phyloP scores from a whole-genome alignment of 2,888 invertebrate genomes.

The Kuschelorhynchus macadamiae region DNA sequence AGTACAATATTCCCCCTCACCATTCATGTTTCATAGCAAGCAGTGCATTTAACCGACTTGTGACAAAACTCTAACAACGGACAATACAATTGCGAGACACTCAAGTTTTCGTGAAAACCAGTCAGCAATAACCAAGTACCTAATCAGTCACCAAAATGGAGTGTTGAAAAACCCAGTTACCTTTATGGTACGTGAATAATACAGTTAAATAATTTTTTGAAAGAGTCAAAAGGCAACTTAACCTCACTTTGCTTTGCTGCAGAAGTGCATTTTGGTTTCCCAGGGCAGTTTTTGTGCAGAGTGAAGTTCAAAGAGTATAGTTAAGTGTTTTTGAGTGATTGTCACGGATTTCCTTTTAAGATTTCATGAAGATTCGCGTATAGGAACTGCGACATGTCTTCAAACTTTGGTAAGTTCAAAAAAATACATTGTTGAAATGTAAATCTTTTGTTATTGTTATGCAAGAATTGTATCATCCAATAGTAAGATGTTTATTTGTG shows the following conservation, averaged over 20 bases:
- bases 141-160: conserved; percentile 19
- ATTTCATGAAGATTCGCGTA: background rate
- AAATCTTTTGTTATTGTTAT: background rate
- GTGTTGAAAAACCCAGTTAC: conserved; percentile 13
- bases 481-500: too few species aligned
- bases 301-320: conserved; percentile 21
- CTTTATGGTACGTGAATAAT: conserved; percentile 24
- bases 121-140: conserved; percentile 15
- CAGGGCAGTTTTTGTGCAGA: conserved; percentile 35
- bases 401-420: conserved; percentile 13
- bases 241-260: conserved; percentile 37
- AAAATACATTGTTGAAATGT: background rate
- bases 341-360: background rate
- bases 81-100: conserved; percentile 31
- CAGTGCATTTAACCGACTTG: conserved; percentile 39
- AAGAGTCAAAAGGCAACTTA: conserved; percentile 29
- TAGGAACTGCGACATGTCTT: background rate
- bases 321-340: conserved; percentile 12
- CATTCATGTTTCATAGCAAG: conserved; percentile 31
- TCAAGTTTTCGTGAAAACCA: conserved; percentile 26
- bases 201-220: conserved; percentile 36
- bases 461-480: too few species aligned
- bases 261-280: conserved; percentile 32
- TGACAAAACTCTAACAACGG: conserved; percentile 24
- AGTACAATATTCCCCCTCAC: conserved; percentile 21